These are phyloP conservation scores for Automeris io DNA, from an alignment of 2,888 invertebrate genomes.

Conservation along the genomic window DNA sequence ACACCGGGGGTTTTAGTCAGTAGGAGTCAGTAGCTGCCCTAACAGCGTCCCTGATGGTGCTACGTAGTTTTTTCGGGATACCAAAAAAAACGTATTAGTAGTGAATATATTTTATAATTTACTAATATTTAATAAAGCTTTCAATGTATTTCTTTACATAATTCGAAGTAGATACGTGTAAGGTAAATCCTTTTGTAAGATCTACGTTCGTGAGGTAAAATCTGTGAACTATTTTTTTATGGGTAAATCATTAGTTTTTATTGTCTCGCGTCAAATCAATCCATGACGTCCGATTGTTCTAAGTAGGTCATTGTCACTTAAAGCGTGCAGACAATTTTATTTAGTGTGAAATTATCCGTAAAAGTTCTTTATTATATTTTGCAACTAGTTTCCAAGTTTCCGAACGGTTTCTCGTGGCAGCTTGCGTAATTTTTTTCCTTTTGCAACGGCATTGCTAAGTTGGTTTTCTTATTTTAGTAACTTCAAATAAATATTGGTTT, in stretches of 20 bases:
- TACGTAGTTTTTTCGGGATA: too few species aligned
- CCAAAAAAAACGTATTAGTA: too few species aligned
- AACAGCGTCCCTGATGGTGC: too few species aligned
- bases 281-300: constrained; percentile 30
- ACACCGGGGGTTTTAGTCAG: too few species aligned
- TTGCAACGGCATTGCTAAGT: constrained; percentile 24
- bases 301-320: constrained; percentile 68
- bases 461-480: constrained; percentile 4
- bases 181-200: too few species aligned
- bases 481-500: neutral
- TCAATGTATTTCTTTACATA: too few species aligned
- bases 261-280: constrained; percentile 14
- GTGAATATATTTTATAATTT: too few species aligned
- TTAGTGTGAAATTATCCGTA: constrained; percentile 60
- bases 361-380: constrained; percentile 53
- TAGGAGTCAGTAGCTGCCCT: too few species aligned
- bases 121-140: too few species aligned
- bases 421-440: constrained; percentile 52
- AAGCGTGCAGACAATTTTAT: constrained; percentile 51
- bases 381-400: constrained; percentile 50
- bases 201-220: too few species aligned
- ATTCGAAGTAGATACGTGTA: too few species aligned
- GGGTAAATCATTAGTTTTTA: constrained; percentile 11
- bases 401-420: constrained; percentile 36
- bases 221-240: constrained; percentile 13